phyloP scores from a whole-genome alignment of 2,113 vertebrate genomes.

The Herpailurus yagouaroundi region DNA sequence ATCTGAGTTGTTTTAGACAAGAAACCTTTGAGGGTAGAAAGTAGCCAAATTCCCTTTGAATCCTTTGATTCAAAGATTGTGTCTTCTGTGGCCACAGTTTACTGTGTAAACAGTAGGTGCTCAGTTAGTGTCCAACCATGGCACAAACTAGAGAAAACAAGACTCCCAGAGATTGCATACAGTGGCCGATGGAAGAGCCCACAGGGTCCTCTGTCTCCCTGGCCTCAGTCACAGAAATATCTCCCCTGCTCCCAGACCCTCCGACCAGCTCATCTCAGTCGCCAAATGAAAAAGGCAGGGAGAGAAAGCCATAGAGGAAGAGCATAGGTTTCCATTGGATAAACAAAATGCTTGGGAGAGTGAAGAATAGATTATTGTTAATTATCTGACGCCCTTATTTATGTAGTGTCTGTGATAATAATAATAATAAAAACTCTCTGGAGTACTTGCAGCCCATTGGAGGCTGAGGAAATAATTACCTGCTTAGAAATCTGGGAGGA shows the following conservation, averaged over 20 bases:
- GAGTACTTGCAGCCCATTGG: background rate
- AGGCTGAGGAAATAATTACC: conserved; percentile 46
- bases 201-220: background rate
- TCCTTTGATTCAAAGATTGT: background rate
- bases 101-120: background rate
- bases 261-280: background rate
- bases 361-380: background rate
- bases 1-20: background rate
- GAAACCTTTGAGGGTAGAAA: background rate
- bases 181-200: background rate
- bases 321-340: background rate
- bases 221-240: background rate
- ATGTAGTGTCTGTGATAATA: conserved; percentile 18
- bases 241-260: background rate
- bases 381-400: conserved; percentile 52
- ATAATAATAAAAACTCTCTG: background rate
- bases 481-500: conserved; percentile 47
- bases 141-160: background rate
- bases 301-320: background rate
- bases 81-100: background rate
- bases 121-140: background rate
- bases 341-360: background rate
- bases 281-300: background rate
- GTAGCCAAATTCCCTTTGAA: background rate
- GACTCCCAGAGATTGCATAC: background rate